Evolutionary conservation across 2,888 invertebrate species (phyloP).

Genomic region (Harpalus rubripes): DNA sequence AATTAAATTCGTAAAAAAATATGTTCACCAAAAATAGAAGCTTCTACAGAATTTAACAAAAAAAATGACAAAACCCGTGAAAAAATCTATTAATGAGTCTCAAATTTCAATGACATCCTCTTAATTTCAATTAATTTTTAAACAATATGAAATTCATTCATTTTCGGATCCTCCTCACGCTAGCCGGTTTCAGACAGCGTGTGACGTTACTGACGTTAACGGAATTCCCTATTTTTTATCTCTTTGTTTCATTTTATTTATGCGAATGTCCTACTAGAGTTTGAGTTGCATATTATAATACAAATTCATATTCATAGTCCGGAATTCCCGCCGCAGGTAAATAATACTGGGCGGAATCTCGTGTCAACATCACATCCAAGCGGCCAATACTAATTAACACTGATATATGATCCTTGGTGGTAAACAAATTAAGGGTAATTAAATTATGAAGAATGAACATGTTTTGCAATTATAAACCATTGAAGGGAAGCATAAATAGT

Average conservation of each 20-base stretch:
- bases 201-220: constrained; percentile 46
- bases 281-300: constrained; percentile 17
- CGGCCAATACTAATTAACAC: constrained; percentile 40
- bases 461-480: constrained; percentile 28
- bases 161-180: neutral
- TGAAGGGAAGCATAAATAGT: constrained; percentile 12
- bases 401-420: constrained; percentile 38
- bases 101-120: neutral
- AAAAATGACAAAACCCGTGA: neutral
- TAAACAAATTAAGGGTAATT: constrained; percentile 60
- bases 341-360: neutral
- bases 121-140: neutral
- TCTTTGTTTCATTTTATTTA: constrained; percentile 50
- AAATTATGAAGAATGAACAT: constrained; percentile 26
- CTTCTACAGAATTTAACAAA: no score
- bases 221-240: constrained; percentile 31
- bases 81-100: neutral
- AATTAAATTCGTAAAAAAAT: no score
- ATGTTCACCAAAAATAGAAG: no score
- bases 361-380: constrained; percentile 33
- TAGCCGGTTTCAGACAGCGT: neutral
- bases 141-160: neutral
- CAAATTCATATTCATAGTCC: constrained; percentile 21
- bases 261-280: constrained; percentile 36
- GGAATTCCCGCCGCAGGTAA: constrained; percentile 13